Evolutionary conservation across 2,797 vertebrate genomes (phyloP), one percentile per base, ranked within the genome.

Genomic region (Galago senegalensis): DNA sequence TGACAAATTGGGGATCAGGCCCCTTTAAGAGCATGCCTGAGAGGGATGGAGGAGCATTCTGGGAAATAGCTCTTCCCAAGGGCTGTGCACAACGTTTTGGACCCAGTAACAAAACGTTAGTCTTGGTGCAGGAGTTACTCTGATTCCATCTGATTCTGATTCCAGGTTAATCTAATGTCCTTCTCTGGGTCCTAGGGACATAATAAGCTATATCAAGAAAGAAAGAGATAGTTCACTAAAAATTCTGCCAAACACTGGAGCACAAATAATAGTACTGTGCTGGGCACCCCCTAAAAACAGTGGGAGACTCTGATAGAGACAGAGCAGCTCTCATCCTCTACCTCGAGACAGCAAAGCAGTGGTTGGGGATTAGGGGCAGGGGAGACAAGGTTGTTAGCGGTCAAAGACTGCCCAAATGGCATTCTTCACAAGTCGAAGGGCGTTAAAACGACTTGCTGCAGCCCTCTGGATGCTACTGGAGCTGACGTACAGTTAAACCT

Each of bases 111-210:
- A 80, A 93, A 83, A 43, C 14, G 18, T 37, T 17, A 21, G 21
- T 63, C 46, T 90, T 65, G 12, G 34, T 37, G 69, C 31, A 96
- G 9, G 27, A 88, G 23, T 94, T 79, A 84, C 25, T 86, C 70
- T 81, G 70, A 63, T 96, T 69, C 65, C 29, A 67, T 53, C 11
- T 7, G 25, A 63, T 83, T 86, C 46, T 67, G 53, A 69, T 46
- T 83, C 46, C 75, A 87, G 63, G 67, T 31, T 87, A 40, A 61
- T 86, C 25, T 53, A 70, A 46, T 4, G 46, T 10, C n/a, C 40
- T 49, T 58, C 63, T 72, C 77, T 37, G 25, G 20, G 43, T 53
- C 80, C 72, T 70, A 77, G 53, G 79, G 61, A 91, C 13, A 85
- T 29, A 67, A 56, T 63, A 17, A 80, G 49, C 4, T 43, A 34